Percentiles rank a stretch among this genome's conserved stretches.
These are phyloP conservation scores for Drosophila bifasciata DNA, from an alignment of 1,140 invertebrate genomes.

Conservation along the genomic window DNA sequence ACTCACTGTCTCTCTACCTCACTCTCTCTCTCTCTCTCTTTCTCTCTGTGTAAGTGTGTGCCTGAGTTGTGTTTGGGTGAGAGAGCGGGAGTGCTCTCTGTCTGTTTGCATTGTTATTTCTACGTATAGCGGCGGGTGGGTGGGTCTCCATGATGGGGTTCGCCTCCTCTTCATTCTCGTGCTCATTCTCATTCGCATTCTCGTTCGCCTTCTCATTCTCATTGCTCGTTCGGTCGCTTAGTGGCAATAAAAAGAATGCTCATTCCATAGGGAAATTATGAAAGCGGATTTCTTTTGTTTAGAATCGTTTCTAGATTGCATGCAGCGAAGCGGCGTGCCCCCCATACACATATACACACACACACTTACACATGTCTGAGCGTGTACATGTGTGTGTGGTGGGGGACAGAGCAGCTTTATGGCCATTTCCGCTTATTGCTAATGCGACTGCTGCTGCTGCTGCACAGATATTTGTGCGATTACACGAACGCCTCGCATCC, in stretches of 20 bases:
- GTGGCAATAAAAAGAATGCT: constrained; percentile 82
- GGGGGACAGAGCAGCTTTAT: constrained; percentile 30
- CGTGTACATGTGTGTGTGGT: constrained; percentile 3
- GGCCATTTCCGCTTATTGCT: constrained; percentile 74
- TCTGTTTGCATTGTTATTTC: constrained; percentile 81
- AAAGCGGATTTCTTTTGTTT: constrained; percentile 83
- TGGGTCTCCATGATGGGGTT: too few relatives aligned
- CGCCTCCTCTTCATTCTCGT: too few relatives aligned
- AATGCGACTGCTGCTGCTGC: constrained; percentile 66
- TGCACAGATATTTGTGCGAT: constrained; percentile 42
- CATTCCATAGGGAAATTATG: constrained; percentile 80
- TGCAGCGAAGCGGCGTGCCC: constrained; percentile 51
- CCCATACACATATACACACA: too few relatives aligned
- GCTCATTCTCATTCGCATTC: neutral
- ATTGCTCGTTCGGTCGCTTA: constrained; percentile 70
- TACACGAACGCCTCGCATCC: constrained; percentile 32
- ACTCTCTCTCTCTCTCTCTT: too few relatives aligned
- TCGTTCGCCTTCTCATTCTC: constrained; percentile 25
- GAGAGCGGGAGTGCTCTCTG: constrained; percentile 1
- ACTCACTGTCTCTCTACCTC: constrained; percentile 46
- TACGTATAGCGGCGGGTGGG: constrained; percentile 39
- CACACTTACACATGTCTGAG: too few relatives aligned
- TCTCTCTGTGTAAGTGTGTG: too few relatives aligned
- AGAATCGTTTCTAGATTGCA: constrained; percentile 82
- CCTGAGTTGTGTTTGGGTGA: too few relatives aligned